Percentiles rank a stretch among this genome's conserved stretches.
Conservation (phyloP, 2,113 vertebrate species). For the Leptosomus discolor region DNA sequence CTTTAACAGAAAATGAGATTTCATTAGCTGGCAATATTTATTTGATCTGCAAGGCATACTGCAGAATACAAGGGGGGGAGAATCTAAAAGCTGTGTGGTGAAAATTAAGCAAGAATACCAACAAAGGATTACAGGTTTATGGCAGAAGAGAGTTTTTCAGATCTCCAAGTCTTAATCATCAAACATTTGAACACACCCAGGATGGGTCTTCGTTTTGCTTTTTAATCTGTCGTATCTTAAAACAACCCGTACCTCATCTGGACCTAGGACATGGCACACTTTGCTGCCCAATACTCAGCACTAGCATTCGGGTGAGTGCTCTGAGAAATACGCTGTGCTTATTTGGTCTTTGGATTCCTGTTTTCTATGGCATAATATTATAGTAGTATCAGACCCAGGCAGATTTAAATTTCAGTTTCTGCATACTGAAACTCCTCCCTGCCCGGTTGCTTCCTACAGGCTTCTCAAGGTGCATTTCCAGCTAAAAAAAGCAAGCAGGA, state of each 20-base stretch:
- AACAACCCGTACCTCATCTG: background rate
- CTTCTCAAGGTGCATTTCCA: background rate
- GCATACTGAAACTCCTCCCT: background rate
- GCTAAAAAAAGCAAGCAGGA: background rate
- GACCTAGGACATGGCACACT: rapidly evolving
- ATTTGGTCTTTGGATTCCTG: background rate
- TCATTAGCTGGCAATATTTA: background rate
- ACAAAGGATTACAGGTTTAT: background rate
- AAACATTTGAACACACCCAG: background rate
- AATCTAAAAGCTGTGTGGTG: background rate
- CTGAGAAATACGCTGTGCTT: background rate
- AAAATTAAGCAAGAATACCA: background rate
- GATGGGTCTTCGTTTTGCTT: background rate
- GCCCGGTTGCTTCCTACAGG: background rate
- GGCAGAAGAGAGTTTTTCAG: background rate
- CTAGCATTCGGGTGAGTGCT: background rate
- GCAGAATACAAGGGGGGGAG: background rate
- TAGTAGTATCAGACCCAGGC: background rate
- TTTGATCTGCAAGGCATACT: background rate
- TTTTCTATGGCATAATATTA: background rate
- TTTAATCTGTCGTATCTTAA: background rate
- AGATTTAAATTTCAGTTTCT: background rate
- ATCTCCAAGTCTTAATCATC: background rate
- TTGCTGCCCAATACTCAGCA: background rate
- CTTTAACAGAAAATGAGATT: background rate